phyloP scores from a whole-genome alignment of 2,113 vertebrate genomes.

The Neoarius graeffei region DNA sequence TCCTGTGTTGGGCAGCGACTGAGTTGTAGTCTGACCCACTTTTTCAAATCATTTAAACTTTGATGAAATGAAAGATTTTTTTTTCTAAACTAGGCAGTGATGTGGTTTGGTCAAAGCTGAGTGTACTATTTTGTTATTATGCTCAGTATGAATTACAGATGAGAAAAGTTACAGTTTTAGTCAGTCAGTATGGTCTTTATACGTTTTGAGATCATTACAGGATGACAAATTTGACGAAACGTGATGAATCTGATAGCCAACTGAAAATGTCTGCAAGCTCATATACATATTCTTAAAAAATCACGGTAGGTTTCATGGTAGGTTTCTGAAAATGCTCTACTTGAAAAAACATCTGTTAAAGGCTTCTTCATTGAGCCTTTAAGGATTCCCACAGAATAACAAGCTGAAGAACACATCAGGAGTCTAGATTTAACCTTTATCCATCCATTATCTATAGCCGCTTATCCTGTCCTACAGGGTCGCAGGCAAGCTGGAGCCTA shows the following conservation, averaged over 20 bases:
- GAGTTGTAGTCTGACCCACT: neutral
- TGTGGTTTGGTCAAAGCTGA: neutral
- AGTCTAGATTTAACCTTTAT: neutral
- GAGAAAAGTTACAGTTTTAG: neutral
- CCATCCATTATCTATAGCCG: too few relatives aligned
- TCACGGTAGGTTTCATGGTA: neutral
- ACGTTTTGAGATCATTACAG: neutral
- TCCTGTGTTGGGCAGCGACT: slow-evolving; percentile 1
- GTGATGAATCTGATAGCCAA: neutral
- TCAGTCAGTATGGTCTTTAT: neutral
- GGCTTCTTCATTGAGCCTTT: neutral
- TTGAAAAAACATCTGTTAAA: neutral
- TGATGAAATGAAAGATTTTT: neutral
- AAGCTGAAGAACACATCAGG: neutral
- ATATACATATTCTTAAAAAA: neutral
- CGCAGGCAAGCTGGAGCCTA: too few relatives aligned
- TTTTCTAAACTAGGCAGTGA: neutral
- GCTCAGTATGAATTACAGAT: neutral
- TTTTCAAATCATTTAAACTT: neutral
- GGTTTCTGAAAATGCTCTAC: neutral
- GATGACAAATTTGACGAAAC: neutral
- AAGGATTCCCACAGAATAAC: too few relatives aligned
- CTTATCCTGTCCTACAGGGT: too few relatives aligned
- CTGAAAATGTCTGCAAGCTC: neutral
- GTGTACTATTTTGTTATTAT: neutral